A percentile compares a stretch with the other conserved stretches of the same genome.
These are phyloP conservation scores for Upupa epops DNA, from an alignment of 2,113 vertebrate species.

Conservation along the genomic window DNA sequence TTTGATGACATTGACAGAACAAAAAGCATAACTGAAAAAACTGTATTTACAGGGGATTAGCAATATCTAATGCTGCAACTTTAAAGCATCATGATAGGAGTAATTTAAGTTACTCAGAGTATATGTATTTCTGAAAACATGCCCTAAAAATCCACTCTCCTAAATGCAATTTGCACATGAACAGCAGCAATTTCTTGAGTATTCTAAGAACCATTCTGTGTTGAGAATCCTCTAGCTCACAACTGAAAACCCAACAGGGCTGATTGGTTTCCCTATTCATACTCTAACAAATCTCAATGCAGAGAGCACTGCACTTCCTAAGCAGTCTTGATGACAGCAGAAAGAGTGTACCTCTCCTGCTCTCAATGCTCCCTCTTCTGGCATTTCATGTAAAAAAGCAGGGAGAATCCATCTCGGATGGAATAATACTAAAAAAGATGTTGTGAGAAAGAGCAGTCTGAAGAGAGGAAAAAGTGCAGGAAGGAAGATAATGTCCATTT, in stretches of 20 bases:
- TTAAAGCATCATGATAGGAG: background rate
- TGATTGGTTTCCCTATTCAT: background rate
- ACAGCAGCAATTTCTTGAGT: background rate
- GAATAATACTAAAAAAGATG: background rate
- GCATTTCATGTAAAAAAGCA: background rate
- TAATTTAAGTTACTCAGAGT: background rate
- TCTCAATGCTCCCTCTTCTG: slow-evolving; percentile 22
- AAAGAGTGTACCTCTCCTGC: background rate
- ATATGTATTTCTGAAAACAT: background rate
- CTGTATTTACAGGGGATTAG: background rate
- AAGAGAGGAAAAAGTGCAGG: background rate
- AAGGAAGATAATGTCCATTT: background rate
- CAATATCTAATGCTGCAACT: background rate
- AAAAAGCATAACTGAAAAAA: background rate
- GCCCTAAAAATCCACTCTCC: background rate
- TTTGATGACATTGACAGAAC: background rate
- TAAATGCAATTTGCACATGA: background rate
- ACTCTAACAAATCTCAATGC: background rate
- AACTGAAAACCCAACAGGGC: background rate
- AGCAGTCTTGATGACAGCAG: background rate
- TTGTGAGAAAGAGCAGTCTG: background rate
- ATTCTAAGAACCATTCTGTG: background rate
- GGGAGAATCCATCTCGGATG: background rate
- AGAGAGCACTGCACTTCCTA: background rate
- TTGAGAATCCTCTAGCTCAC: background rate